These are phyloP conservation scores for Labia minor DNA, from an alignment of 2,888 invertebrate species.

Conservation along the genomic window DNA sequence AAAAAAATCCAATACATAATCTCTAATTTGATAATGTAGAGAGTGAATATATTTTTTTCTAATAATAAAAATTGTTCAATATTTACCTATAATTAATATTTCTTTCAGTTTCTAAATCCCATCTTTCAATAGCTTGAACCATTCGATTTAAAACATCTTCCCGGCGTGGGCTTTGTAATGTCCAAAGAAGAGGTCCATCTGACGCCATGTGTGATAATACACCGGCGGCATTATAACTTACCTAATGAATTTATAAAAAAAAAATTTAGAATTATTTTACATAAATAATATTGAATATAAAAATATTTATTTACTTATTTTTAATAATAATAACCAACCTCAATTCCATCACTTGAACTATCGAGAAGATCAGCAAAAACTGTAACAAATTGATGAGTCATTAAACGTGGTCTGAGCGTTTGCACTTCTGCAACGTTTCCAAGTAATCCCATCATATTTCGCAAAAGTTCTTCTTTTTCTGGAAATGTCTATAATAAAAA, in stretches of 20 bases:
- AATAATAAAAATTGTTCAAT: too few relatives aligned
- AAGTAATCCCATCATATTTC: constrained; percentile 96
- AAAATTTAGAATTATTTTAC: not conserved
- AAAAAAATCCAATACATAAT: too few relatives aligned
- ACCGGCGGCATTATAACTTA: constrained; percentile 91
- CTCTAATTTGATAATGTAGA: too few relatives aligned
- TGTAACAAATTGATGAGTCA: constrained; percentile 71
- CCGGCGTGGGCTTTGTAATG: constrained; percentile 56
- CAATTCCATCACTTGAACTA: constrained; percentile 84
- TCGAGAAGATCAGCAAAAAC: constrained; percentile 80
- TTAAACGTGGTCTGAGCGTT: constrained; percentile 64
- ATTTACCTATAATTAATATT: constrained; percentile 86
- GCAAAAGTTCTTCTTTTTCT: constrained; percentile 74
- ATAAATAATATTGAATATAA: not conserved
- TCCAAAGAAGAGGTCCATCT: constrained; percentile 79
- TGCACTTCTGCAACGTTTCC: constrained; percentile 95
- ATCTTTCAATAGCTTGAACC: constrained; percentile 71
- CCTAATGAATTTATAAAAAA: constrained; percentile 38
- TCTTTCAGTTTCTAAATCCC: constrained; percentile 76
- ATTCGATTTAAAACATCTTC: constrained; percentile 61
- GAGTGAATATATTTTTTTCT: too few relatives aligned
- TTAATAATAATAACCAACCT: too few relatives aligned
- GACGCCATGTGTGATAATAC: constrained; percentile 92
- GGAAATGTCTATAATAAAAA: constrained; percentile 59
- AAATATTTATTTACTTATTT: too few relatives aligned